Percentiles rank a stretch among this genome's conserved stretches.
These are phyloP conservation scores for Celastrina argiolus DNA, from an alignment of 2,888 invertebrate genomes.

Conservation along the genomic window DNA sequence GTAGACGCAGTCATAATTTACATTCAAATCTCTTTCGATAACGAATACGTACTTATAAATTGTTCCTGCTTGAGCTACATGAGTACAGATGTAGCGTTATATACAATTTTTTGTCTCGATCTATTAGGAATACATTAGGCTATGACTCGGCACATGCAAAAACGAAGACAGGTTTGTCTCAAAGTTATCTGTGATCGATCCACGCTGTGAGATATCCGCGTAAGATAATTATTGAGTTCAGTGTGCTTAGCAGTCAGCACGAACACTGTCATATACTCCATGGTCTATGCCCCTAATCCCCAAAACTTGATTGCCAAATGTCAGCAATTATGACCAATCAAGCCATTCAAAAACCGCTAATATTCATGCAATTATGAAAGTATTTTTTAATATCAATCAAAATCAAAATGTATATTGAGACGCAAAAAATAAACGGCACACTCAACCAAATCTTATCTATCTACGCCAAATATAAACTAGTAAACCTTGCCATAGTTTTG, in stretches of 20 bases:
- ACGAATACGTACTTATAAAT: no score
- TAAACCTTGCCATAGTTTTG: slow-evolving; percentile 5
- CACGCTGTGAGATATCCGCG: background rate
- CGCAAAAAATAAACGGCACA: background rate
- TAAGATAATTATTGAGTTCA: slow-evolving; percentile 16
- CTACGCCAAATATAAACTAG: background rate
- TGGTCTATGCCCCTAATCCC: background rate
- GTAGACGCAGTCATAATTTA: no score
- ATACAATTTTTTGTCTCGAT: slow-evolving; percentile 27
- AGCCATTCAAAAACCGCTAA: background rate
- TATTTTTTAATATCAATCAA: background rate
- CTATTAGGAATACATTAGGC: slow-evolving; percentile 24
- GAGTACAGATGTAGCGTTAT: no score
- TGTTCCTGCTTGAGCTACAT: background rate
- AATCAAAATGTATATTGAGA: background rate
- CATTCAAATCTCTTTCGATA: no score
- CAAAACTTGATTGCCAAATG: slow-evolving; percentile 9
- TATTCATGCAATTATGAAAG: background rate
- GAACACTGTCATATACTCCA: no score
- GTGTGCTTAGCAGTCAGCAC: no score
- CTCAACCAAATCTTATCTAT: background rate
- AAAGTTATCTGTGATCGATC: background rate
- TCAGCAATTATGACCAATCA: background rate
- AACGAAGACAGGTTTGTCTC: slow-evolving; percentile 19
- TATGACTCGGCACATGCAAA: slow-evolving; percentile 9